These are phyloP conservation scores for Prionchulus punctatus DNA, from an alignment of 2,888 invertebrate species.

Conservation along the genomic window DNA sequence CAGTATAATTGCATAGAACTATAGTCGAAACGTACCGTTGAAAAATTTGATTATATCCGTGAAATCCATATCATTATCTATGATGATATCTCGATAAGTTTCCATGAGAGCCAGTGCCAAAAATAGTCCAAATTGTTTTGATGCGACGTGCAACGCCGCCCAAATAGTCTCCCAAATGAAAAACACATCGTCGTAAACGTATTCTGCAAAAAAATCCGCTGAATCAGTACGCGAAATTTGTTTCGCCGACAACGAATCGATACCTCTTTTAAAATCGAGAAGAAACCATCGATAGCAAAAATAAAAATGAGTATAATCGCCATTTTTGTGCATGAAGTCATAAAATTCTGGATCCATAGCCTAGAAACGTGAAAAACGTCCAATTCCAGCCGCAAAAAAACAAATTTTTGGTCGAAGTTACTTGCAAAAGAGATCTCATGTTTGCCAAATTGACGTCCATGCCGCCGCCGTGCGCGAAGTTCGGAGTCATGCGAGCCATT, in stretches of 20 bases:
- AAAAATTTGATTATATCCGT: slow-evolving; percentile 96
- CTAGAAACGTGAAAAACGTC: slow-evolving; percentile 45
- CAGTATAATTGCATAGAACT: slow-evolving; percentile 8
- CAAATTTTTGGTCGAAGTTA: slow-evolving; percentile 14
- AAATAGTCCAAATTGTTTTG: slow-evolving; percentile 76
- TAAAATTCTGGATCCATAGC: slow-evolving; percentile 82
- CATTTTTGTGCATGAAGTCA: slow-evolving; percentile 80
- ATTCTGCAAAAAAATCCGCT: slow-evolving; percentile 42
- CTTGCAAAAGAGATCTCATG: slow-evolving; percentile 53
- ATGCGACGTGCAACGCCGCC: slow-evolving; percentile 72
- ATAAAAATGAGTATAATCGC: slow-evolving; percentile 90
- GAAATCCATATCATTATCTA: slow-evolving; percentile 90
- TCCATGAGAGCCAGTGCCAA: slow-evolving; percentile 75
- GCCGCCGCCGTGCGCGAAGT: slow-evolving; percentile 74
- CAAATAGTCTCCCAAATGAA: slow-evolving; percentile 86
- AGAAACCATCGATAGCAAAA: slow-evolving; percentile 96
- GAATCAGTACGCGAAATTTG: too few relatives aligned
- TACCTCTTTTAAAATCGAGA: slow-evolving; percentile 73
- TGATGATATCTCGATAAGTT: slow-evolving; percentile 78
- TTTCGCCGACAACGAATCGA: not conserved
- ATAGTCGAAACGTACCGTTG: slow-evolving; percentile 58
- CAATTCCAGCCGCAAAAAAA: too few relatives aligned
- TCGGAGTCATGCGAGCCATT: slow-evolving; percentile 75
- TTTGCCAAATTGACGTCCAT: slow-evolving; percentile 93
- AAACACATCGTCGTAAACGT: slow-evolving; percentile 79